Conservation (phyloP, 1,140 invertebrate species). For the Ganaspis sp. region DNA sequence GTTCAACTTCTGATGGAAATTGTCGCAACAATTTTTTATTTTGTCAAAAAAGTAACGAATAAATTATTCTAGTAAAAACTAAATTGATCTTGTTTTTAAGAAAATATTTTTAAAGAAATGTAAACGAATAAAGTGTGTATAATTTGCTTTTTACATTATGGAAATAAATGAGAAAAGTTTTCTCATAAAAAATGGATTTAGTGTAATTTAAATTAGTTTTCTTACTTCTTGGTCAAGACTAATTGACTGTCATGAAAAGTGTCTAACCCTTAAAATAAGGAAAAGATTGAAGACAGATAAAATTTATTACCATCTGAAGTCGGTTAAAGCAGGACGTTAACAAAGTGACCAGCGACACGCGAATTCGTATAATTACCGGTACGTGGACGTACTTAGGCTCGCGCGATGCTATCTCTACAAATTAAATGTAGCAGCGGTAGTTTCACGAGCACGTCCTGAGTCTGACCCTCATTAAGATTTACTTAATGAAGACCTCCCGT, state of each 20-base stretch:
- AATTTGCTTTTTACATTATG: no score
- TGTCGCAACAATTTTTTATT: no score
- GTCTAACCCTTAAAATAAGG: neutral
- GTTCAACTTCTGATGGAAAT: no score
- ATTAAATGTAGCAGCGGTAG: constrained; percentile 55
- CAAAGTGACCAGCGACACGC: constrained; percentile 67
- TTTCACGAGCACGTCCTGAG: constrained; percentile 40
- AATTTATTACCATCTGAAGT: constrained; percentile 15
- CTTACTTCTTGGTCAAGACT: neutral
- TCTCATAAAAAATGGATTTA: neutral
- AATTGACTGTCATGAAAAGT: neutral
- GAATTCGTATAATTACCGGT: constrained; percentile 65
- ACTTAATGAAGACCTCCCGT: constrained; percentile 34
- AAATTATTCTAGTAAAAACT: no score
- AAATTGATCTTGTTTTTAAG: no score
- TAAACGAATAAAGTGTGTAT: no score
- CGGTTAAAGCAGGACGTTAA: constrained; percentile 46
- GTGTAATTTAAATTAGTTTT: neutral
- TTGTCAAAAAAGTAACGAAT: no score
- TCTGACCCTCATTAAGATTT: constrained; percentile 42
- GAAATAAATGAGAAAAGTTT: neutral
- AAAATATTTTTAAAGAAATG: no score
- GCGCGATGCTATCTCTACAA: constrained; percentile 57
- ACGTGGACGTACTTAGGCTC: constrained; percentile 45
- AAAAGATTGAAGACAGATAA: constrained; percentile 22